A percentile compares a stretch with the other conserved stretches of the same genome.
Conservation (phyloP, 2,797 vertebrate species). For the Micrastur ruficollis region DNA sequence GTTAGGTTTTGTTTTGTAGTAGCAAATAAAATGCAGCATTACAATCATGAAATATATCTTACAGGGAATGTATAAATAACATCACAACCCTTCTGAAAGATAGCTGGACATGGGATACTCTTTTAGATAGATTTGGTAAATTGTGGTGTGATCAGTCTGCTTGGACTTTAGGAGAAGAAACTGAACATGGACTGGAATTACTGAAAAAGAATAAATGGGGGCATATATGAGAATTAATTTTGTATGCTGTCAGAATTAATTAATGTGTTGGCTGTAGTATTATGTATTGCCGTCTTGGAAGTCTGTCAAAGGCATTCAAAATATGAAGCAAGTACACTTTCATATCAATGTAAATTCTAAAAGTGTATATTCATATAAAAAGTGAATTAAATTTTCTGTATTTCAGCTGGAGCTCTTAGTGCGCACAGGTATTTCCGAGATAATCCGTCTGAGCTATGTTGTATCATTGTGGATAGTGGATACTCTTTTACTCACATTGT, state of each 20-base stretch:
- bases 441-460: slow-evolving; percentile 88
- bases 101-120: background rate
- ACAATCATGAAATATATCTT: background rate
- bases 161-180: background rate
- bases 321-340: background rate
- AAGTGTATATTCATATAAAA: background rate
- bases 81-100: background rate
- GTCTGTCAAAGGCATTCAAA: background rate
- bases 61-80: background rate
- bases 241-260: background rate
- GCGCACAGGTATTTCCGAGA: slow-evolving; percentile 90
- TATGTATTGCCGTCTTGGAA: background rate
- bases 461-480: slow-evolving; percentile 93
- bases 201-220: background rate
- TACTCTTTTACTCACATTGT: slow-evolving; percentile 97
- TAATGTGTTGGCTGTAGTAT: background rate
- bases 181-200: background rate
- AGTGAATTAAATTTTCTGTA: background rate
- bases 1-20: background rate
- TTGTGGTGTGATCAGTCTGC: background rate
- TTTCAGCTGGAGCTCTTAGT: slow-evolving; percentile 89
- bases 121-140: background rate
- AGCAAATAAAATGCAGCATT: background rate
- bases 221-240: background rate
- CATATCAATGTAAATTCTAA: background rate